Conservation (phyloP, 2,888 invertebrate species). For the Acleris sparsana region DNA sequence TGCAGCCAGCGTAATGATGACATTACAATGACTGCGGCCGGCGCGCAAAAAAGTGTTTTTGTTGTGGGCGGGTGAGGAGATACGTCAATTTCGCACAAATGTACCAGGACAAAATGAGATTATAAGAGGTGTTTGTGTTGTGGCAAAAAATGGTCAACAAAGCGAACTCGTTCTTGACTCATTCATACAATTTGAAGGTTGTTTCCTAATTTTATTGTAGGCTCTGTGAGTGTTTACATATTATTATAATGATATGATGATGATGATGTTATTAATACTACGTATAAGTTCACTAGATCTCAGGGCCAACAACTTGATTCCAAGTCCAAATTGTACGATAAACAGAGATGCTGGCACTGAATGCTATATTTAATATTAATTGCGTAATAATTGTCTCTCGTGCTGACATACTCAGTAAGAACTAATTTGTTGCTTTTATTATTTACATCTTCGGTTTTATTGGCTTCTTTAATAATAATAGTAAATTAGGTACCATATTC, state of each 20-base stretch:
- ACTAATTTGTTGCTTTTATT: too few relatives aligned
- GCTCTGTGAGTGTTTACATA: conserved; percentile 2
- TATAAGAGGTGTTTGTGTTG: conserved; percentile 57
- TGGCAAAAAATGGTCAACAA: conserved; percentile 50
- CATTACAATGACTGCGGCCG: conserved; percentile 72
- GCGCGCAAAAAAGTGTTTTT: conserved; percentile 63
- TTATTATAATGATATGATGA: not conserved
- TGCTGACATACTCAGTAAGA: too few relatives aligned
- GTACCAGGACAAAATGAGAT: conserved; percentile 69
- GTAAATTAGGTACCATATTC: too few relatives aligned
- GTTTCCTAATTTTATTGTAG: conserved; percentile 37
- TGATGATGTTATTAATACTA: not conserved
- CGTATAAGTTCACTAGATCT: too few relatives aligned
- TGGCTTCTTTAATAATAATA: too few relatives aligned
- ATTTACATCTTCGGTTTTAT: too few relatives aligned
- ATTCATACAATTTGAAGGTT: conserved; percentile 36
- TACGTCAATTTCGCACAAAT: conserved; percentile 82
- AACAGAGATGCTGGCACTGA: too few relatives aligned
- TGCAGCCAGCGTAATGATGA: conserved; percentile 72
- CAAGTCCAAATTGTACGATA: too few relatives aligned
- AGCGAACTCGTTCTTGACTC: conserved; percentile 28
- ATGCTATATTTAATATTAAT: too few relatives aligned
- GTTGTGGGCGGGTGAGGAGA: conserved; percentile 66
- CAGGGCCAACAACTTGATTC: too few relatives aligned
- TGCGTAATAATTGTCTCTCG: too few relatives aligned